A percentile compares a stretch with the other conserved stretches of the same genome.
These are phyloP conservation scores for Harpegnathos saltator DNA, from an alignment of 1,140 invertebrate genomes.

Conservation along the genomic window DNA sequence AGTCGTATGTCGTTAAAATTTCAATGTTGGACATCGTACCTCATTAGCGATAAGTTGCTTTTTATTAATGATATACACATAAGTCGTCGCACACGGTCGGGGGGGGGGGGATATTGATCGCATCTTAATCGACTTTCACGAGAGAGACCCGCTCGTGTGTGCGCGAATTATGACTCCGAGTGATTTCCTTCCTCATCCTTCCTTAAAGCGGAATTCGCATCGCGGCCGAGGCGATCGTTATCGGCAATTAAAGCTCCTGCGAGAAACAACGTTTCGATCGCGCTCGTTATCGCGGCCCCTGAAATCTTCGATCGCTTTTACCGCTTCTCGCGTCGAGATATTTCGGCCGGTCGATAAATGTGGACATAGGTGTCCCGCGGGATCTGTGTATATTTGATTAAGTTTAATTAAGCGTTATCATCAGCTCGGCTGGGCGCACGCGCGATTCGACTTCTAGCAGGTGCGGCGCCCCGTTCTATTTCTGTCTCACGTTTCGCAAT, in stretches of 20 bases:
- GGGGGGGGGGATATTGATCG: too few species aligned
- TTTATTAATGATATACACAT: too few species aligned
- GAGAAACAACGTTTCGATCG: not conserved
- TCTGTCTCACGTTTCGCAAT: not conserved
- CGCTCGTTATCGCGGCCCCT: not conserved
- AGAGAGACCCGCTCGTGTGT: not conserved
- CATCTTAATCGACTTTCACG: too few species aligned
- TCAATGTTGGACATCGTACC: not conserved
- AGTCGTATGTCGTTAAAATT: not conserved
- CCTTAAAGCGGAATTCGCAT: not conserved
- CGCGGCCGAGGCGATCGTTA: not conserved
- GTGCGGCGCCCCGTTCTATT: not conserved
- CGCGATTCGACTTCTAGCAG: not conserved
- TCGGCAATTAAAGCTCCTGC: not conserved
- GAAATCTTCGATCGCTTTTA: not conserved
- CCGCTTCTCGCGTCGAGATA: not conserved
- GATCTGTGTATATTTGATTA: conserved; percentile 14
- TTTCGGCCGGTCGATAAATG: not conserved
- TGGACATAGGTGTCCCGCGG: not conserved
- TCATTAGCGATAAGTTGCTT: not conserved
- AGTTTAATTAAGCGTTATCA: conserved; percentile 18
- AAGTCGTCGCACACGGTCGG: too few species aligned
- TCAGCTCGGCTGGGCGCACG: not conserved
- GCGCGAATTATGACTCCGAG: not conserved
- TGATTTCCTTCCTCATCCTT: too few species aligned